A percentile compares a stretch with the other conserved stretches of the same genome.
Conservation (phyloP, 2,113 vertebrate genomes). For the Catharus fuscescens region DNA sequence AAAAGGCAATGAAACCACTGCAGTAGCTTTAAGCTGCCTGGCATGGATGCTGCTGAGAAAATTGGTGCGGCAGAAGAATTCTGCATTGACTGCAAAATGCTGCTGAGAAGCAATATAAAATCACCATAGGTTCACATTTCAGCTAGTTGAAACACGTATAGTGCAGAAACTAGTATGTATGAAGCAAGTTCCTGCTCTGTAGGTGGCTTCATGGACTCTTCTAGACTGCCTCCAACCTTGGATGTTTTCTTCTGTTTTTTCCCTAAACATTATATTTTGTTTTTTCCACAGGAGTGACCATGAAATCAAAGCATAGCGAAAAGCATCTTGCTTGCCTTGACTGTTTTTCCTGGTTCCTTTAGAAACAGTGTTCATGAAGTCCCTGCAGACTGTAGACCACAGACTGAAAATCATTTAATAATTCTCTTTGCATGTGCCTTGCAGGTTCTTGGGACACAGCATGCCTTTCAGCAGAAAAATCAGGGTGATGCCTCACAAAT, state of each 20-base stretch:
- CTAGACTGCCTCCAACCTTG: neutral
- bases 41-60: neutral
- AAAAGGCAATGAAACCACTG: neutral
- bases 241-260: neutral
- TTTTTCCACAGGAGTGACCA: neutral
- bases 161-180: neutral
- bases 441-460: neutral
- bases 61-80: neutral
- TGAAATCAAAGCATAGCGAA: neutral
- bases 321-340: neutral
- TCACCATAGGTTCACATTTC: neutral
- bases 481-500: neutral
- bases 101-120: neutral
- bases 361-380: neutral
- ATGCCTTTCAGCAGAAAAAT: neutral
- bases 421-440: neutral
- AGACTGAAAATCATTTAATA: constrained; percentile 7
- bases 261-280: neutral
- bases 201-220: neutral
- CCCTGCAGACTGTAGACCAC: neutral
- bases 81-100: neutral
- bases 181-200: neutral
- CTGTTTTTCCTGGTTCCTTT: neutral
- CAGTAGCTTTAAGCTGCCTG: neutral
- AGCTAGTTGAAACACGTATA: neutral